Conservation (phyloP, 1,140 invertebrate species). For the Ericerus pela region DNA sequence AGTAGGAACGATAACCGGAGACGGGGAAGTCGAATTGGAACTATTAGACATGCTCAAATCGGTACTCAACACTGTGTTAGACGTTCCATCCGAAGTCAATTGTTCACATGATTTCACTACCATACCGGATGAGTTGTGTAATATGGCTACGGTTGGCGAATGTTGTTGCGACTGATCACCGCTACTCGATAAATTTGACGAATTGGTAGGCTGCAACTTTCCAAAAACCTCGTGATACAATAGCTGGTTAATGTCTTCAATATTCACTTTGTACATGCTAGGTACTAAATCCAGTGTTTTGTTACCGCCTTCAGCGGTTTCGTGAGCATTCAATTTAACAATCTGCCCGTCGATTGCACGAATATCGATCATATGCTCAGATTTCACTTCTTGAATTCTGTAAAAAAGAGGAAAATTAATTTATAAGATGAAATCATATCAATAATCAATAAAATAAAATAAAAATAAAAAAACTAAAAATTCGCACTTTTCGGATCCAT, state of each 20-base stretch:
- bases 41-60: constrained; percentile 6
- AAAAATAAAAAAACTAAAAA: background rate
- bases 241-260: constrained; percentile 64
- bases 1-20: constrained; percentile 34
- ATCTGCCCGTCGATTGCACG: constrained; percentile 48
- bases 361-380: constrained; percentile 51
- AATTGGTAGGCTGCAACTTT: constrained; percentile 46
- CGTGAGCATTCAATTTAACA: constrained; percentile 50
- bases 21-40: constrained; percentile 13
- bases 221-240: constrained; percentile 73
- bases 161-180: constrained; percentile 6
- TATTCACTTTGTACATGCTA: constrained; percentile 50
- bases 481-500: background rate
- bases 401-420: constrained; percentile 15
- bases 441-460: background rate
- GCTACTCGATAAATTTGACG: constrained; percentile 30
- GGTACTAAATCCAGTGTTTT: constrained; percentile 52
- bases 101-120: constrained; percentile 1
- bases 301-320: constrained; percentile 43
- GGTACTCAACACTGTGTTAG: background rate
- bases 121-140: background rate
- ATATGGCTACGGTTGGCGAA: constrained; percentile 1
- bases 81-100: background rate
- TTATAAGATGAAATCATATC: background rate
- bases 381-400: constrained; percentile 30